Evolutionary conservation across 1,140 invertebrate species (phyloP), one percentile per base, ranked within the genome.

Genomic region (Hylaeus anthracinus): DNA sequence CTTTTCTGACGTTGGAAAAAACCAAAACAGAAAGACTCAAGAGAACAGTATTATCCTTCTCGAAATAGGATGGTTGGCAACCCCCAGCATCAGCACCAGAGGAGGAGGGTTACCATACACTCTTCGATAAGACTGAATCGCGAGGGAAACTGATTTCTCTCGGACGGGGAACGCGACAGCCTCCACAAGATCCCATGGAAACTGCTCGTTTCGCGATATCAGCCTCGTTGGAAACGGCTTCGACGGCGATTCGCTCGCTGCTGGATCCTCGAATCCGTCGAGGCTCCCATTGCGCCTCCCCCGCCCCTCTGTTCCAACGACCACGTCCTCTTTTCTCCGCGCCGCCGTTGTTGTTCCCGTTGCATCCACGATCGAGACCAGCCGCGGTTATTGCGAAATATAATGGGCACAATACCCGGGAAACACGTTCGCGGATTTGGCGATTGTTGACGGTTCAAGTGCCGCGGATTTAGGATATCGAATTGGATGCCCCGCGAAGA

Each of bases 171-270:
- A 77, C 70, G 72, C 60, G 48, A 1, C 5, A 37, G 78, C 66
- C 67, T 41, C 72, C 74, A 12, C 72, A 72, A 61, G 65, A 43
- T 48, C 43, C 51, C 39, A 5, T 64, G 58, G 70, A 67, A 73
- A 81, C 69, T 79, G 82, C 69, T 84, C 83, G 70, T 86, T 86
- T 39, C 79, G 51, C 73, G 84, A 81, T 86, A 86, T 86, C 75
- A 79, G 65, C 43, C 45, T 51, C 64, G 80, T 71, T 71, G 83
- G 53, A 26, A 73, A 79, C 71, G 69, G 58, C 67, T 79, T 71
- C 45, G 37, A 56, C 5, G 71, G 14, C 66, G 80, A 84, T 84
- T 55, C 81, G 37, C 67, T 74, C 58, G 58, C 65, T 26, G 48
- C 60, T 76, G 58, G 39, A 82, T 53, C 45, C 60, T 76, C 64